phyloP scores from a whole-genome alignment of 2,888 invertebrate species.

The Andricus quercusramuli region DNA sequence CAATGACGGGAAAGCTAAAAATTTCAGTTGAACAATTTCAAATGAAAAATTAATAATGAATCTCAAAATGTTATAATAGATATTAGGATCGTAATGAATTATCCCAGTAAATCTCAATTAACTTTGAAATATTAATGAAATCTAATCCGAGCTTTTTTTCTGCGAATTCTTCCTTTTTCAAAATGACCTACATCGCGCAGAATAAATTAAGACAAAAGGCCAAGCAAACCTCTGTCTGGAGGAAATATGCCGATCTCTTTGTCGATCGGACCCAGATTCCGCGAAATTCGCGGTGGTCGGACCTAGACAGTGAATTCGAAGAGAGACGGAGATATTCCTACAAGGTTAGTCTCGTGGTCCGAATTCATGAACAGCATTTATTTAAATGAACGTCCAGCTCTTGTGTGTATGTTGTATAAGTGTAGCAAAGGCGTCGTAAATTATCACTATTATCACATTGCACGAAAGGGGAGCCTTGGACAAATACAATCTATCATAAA shows the following conservation, averaged over 20 bases:
- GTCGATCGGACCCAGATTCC: constrained; percentile 56
- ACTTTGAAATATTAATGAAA: constrained; percentile 9
- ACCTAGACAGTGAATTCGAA: constrained; percentile 46
- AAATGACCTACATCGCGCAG: constrained; percentile 32
- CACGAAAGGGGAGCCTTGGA: constrained; percentile 54
- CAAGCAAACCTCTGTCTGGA: constrained; percentile 27
- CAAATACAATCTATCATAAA: constrained; percentile 57
- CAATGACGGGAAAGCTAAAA: background rate
- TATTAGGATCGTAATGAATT: background rate
- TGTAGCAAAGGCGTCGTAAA: constrained; percentile 49
- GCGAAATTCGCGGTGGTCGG: constrained; percentile 58
- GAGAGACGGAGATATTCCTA: constrained; percentile 36
- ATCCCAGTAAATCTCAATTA: constrained; percentile 13
- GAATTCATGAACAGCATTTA: background rate
- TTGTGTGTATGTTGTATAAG: background rate
- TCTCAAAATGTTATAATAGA: background rate
- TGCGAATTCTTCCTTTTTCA: background rate
- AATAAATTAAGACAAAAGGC: constrained; percentile 32
- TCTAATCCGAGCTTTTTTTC: constrained; percentile 23
- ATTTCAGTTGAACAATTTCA: background rate
- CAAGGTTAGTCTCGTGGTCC: constrained; percentile 37
- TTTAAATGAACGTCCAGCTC: constrained; percentile 8
- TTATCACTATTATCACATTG: constrained; percentile 56
- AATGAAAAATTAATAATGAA: background rate
- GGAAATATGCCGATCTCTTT: constrained; percentile 58